These are phyloP conservation scores for Tetranychus cinnabarinus DNA, from an alignment of 1,140 invertebrate species.

Conservation along the genomic window DNA sequence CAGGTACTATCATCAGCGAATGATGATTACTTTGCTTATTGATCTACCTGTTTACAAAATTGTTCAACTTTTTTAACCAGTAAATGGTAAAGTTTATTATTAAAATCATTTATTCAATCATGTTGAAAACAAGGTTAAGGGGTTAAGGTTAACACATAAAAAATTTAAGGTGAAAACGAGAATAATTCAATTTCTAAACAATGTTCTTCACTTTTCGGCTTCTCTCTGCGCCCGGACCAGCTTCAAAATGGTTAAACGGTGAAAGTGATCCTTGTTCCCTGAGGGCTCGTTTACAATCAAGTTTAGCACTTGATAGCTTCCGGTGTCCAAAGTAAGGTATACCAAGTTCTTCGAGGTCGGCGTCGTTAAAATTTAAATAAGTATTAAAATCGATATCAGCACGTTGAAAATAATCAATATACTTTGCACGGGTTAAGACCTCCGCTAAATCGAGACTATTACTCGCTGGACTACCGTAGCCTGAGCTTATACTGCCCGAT, in stretches of 20 bases:
- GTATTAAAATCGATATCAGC: constrained; percentile 54
- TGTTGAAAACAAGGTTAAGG: no score
- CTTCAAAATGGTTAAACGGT: background rate
- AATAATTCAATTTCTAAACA: no score
- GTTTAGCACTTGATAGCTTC: constrained; percentile 61
- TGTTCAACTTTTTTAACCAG: no score
- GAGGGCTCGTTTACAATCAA: background rate
- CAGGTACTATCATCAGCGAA: no score
- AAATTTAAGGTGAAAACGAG: no score
- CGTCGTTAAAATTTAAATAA: constrained; percentile 58
- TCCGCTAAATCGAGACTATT: background rate
- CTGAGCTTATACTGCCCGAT: background rate
- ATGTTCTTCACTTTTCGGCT: constrained; percentile 35
- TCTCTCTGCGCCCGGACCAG: constrained; percentile 43
- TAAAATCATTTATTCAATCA: no score
- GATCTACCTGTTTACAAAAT: no score
- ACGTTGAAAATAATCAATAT: background rate
- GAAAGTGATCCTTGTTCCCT: background rate
- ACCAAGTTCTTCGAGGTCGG: constrained; percentile 61
- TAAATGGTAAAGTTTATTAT: no score
- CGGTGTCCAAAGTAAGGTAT: constrained; percentile 63
- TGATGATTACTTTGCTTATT: no score
- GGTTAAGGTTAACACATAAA: no score
- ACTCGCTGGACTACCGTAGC: background rate
- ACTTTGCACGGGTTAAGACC: background rate